Conservation (phyloP, 2,113 vertebrate genomes). For the Myotis yumanensis region DNA sequence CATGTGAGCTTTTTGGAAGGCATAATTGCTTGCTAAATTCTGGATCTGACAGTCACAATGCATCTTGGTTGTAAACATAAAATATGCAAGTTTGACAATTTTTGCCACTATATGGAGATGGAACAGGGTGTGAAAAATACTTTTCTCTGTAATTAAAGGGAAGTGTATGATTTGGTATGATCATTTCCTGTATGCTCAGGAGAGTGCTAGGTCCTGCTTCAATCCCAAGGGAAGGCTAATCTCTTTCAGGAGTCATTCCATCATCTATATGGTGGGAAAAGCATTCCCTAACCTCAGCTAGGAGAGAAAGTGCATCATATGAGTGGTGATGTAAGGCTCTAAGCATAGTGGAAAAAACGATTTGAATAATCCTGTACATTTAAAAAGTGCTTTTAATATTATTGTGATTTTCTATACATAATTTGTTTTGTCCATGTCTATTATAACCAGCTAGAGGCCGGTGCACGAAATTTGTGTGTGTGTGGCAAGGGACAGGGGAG, state of each 20-base stretch:
- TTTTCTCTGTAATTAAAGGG: not conserved
- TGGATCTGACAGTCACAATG: not conserved
- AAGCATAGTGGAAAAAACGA: not conserved
- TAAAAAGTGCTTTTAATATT: not conserved
- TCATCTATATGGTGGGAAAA: not conserved
- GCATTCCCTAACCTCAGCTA: not conserved
- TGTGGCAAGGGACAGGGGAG: too few relatives aligned
- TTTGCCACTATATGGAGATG: not conserved
- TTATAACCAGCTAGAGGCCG: not conserved
- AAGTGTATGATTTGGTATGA: not conserved
- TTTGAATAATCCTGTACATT: not conserved
- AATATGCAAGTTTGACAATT: not conserved
- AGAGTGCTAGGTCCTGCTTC: not conserved
- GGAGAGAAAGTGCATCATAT: not conserved
- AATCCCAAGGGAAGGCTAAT: not conserved
- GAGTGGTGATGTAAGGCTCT: not conserved
- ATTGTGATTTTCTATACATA: not conserved
- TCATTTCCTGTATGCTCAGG: not conserved
- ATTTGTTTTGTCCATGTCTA: not conserved
- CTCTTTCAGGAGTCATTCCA: not conserved
- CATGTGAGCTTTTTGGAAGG: not conserved
- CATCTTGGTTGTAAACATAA: not conserved
- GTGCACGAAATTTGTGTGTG: too few relatives aligned
- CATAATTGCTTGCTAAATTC: not conserved
- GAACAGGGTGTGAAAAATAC: not conserved